Conservation (phyloP, 2,797 vertebrate genomes). For the Anolis apletophallus region DNA sequence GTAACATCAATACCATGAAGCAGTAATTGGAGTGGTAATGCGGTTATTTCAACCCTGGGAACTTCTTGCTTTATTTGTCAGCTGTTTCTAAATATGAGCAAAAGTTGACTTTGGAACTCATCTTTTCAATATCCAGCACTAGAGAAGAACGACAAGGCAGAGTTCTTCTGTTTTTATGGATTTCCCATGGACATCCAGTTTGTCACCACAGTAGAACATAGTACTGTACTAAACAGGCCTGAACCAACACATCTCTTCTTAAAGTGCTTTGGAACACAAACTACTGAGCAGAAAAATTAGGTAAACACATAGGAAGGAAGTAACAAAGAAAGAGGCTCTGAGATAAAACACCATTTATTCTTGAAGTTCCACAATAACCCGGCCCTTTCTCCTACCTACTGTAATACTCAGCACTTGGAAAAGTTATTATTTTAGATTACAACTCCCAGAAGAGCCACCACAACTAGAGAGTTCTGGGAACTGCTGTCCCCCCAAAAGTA, state of each 20-base stretch:
- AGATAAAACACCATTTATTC: neutral
- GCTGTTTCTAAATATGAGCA: neutral
- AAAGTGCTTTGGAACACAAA: neutral
- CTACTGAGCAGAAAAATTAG: neutral
- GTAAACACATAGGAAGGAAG: neutral
- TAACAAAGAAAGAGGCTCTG: no score
- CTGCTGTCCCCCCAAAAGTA: no score
- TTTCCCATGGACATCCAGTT: no score
- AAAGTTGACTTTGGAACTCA: neutral
- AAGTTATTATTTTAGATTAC: no score
- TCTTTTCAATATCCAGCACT: neutral
- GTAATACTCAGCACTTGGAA: no score
- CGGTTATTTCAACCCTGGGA: no score
- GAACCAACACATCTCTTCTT: neutral
- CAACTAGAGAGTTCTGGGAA: no score
- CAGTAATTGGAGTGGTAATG: no score
- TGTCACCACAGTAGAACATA: neutral
- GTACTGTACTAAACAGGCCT: neutral
- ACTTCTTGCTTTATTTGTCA: neutral
- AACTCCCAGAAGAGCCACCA: no score
- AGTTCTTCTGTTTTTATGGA: neutral
- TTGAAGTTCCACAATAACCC: neutral
- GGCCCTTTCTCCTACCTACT: neutral
- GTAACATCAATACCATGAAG: neutral
- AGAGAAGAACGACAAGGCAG: neutral